Base-by-base conservation (phyloP, 2,113 vertebrate genomes). In the Ceyx melanurus region DNA sequence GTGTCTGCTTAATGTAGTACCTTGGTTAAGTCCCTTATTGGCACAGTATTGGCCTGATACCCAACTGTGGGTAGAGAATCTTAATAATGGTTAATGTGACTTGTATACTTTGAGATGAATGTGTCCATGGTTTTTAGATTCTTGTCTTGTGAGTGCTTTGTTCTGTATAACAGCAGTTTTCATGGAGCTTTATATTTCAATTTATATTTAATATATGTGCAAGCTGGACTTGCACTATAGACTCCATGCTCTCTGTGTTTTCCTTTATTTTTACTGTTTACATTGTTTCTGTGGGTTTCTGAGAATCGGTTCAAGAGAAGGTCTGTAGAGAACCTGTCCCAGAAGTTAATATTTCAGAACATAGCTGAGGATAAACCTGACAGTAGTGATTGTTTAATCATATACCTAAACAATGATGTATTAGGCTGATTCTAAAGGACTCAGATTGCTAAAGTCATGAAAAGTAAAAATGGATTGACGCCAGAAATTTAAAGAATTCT, bases 11-110 rank as follows among this genome's bases (percentile, higher is more conserved):
- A 20, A 28, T 29, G 4, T 45, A 57, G 28, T 40, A 51, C 20
- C n/a, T 29, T 0, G 0, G 1, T 20, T 21, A 58, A 60, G 66
- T 33, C 43, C 25, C 6, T 21, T 43, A n/a, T 48, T 1, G 15
- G 18, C 6, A 37, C 15, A 12, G 13, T 51, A n/a, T 7, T 70
- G 33, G 23, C 31, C 20, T 70, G 23, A 31, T 12, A 37, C 21
- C 15, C 61, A 43, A 31, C 25, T 40, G 61, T 33, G 20, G 14
- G 5, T 40, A 6, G 15, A 45, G 40, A 37, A 48, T 10, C 19
- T 4, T 26, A 43, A 58, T 5, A 4, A 21, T 7, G 16, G 42
- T 10, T 17, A 18, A 33, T 53, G 12, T 45, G 33, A 7, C 9
- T 54, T 16, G 16, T 35, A 5, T 31, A 25, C 13, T 61, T 57